Conservation (phyloP, 2,797 vertebrate genomes). For the Synanceia verrucosa region DNA sequence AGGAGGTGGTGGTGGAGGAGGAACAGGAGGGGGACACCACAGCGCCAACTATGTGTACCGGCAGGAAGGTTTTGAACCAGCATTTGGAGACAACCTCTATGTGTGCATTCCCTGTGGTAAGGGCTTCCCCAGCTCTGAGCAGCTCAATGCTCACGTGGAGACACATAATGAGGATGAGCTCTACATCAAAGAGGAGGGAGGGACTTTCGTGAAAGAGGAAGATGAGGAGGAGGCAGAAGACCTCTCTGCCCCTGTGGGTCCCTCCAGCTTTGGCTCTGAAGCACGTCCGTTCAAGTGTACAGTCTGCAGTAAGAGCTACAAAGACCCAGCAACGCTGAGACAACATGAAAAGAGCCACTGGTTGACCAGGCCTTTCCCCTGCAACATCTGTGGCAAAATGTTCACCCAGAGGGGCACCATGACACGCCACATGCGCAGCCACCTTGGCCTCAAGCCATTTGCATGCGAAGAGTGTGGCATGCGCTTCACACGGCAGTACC, state of each 20-base stretch:
- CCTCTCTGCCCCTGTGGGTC: conserved; percentile 86
- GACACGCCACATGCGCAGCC: conserved; percentile 99
- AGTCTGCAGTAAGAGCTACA: conserved; percentile 97
- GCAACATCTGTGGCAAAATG: conserved; percentile 99
- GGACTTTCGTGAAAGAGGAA: conserved; percentile 84
- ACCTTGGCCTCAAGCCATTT: conserved; percentile 97
- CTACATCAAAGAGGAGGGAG: conserved; percentile 92
- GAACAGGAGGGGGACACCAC: conserved; percentile 65
- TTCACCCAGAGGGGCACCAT: conserved; percentile 99
- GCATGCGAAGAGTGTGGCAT: conserved; percentile 99
- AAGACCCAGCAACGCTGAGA: conserved; percentile 95
- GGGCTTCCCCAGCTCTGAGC: conserved; percentile 97
- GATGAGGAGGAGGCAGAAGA: conserved; percentile 90
- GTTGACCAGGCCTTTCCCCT: conserved; percentile 96
- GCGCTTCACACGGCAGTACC: conserved; percentile 99
- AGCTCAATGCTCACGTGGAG: conserved; percentile 96
- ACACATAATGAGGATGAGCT: conserved; percentile 96
- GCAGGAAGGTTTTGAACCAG: conserved; percentile 94
- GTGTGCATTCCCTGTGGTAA: conserved; percentile 98
- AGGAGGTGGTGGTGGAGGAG: conserved; percentile 70
- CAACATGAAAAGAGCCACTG: conserved; percentile 99
- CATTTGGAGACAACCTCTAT: conserved; percentile 97
- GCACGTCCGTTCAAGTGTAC: conserved; percentile 94
- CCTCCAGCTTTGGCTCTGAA: conserved; percentile 82
- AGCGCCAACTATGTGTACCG: conserved; percentile 92